A percentile compares a stretch with the other conserved stretches of the same genome.
These are phyloP conservation scores for Teleopsis dalmanni DNA, from an alignment of 1,140 invertebrate species.

Conservation along the genomic window DNA sequence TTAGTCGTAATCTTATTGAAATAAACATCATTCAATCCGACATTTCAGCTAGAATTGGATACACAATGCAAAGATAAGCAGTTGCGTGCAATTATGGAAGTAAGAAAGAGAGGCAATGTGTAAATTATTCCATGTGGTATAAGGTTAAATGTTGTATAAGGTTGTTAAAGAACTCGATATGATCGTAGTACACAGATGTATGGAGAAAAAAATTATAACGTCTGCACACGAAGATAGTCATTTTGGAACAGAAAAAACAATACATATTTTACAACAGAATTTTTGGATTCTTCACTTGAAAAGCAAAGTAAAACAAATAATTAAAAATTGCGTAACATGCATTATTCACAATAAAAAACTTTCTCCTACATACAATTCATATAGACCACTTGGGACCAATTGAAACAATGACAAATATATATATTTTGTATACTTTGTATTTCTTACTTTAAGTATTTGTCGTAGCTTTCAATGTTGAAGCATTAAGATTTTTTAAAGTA, in stretches of 20 bases:
- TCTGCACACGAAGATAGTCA: constrained; percentile 34
- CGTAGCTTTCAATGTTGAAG: constrained; percentile 42
- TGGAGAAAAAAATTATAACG: constrained; percentile 28
- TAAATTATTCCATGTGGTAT: constrained; percentile 2
- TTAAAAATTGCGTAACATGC: constrained; percentile 33
- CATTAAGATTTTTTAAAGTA: too few species aligned
- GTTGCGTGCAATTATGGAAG: neutral
- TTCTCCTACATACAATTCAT: constrained; percentile 15
- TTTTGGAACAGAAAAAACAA: constrained; percentile 39
- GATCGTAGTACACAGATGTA: constrained; percentile 27
- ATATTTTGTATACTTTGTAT: too few species aligned
- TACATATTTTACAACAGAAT: constrained; percentile 35
- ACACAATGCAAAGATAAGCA: neutral
- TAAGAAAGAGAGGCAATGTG: neutral
- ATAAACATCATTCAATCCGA: too few species aligned
- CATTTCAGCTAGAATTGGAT: constrained; percentile 27
- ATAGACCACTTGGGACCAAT: constrained; percentile 31
- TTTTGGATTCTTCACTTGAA: constrained; percentile 37
- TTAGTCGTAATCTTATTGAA: too few species aligned
- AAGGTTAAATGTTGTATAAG: constrained; percentile 25
- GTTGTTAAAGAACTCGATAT: constrained; percentile 13
- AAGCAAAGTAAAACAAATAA: constrained; percentile 27
- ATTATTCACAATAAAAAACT: constrained; percentile 17
- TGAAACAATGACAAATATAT: too few species aligned
- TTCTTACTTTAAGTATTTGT: constrained; percentile 38